phyloP scores from a whole-genome alignment of 2,888 invertebrate genomes.

The Phalera bucephala region DNA sequence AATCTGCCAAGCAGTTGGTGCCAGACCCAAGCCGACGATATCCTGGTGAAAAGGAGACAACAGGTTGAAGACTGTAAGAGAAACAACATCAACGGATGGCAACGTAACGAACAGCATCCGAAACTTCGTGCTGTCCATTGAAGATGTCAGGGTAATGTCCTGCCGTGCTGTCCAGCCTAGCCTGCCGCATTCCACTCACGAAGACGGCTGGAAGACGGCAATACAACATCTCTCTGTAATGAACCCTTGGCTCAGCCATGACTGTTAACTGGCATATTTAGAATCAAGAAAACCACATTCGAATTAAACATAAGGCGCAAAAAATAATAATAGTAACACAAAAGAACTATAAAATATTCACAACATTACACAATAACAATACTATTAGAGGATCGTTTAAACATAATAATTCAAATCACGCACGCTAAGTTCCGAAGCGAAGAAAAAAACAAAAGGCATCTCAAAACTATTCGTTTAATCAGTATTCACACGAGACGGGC shows the following conservation, averaged over 20 bases:
- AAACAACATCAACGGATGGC: no score
- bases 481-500: conserved; percentile 53
- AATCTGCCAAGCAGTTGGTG: conserved; percentile 90
- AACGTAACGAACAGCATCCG: no score
- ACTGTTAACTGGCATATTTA: no score
- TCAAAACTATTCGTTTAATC: conserved; percentile 29
- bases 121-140: no score
- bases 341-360: conserved; percentile 4
- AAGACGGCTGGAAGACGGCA: no score
- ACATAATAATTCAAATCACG: conserved; percentile 7
- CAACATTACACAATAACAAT: conserved; percentile 6
- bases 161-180: no score
- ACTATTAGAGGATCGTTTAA: conserved; percentile 9
- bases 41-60: conserved; percentile 90
- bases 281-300: no score
- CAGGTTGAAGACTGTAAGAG: conserved; percentile 84
- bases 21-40: conserved; percentile 90
- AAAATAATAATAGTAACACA: background rate
- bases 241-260: no score
- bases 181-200: no score
- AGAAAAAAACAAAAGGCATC: conserved; percentile 24
- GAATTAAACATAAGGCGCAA: no score
- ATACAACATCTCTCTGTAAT: no score
- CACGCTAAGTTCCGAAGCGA: conserved; percentile 7
- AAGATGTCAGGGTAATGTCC: no score